Evolutionary conservation across 2,888 invertebrate genomes (phyloP), one percentile per base, ranked within the genome.

Genomic region (Pristionchus arcanus): DNA sequence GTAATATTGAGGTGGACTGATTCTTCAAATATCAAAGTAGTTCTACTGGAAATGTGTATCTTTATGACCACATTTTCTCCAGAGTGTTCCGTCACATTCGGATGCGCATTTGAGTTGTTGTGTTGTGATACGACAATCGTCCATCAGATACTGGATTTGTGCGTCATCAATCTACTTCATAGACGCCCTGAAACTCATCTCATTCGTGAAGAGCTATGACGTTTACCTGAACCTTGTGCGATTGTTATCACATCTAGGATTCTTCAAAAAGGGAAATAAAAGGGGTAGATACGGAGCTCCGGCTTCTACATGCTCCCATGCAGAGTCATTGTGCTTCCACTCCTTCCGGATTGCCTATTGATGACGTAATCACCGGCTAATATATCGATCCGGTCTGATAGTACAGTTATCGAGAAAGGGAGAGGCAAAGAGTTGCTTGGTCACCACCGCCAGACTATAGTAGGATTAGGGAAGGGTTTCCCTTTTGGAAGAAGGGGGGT

Each of bases 391-490:
- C 49, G n/a, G 59, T 31, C 34, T 59, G 59, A 85, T 59, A 85
- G 84, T 85, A 85, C 84, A 85, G 59, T 85, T 85, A 49, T 19
- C 42, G 49, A 53, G 49, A 15, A 9, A 9, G 84, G 21, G 34
- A 25, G 59, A 85, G 42, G 42, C 42, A 49, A 49, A 49, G 59
- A 53, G 81, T 81, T 81, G 81, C 81, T 28, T 74, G 55, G 55
- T 85, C 84, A 49, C 42, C 42, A 49, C 11, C 42, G 42, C 42
- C 42, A 85, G 84, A 85, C 84, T 85, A 85, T 85, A 85, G 55
- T 55, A 85, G 84, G 84, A 85, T 85, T 85, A 85, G 84, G 84
- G 59, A 5, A 19, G 37, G 34, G 59, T 85, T 59, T 85, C 84
- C 84, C 59, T 85, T 59, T 85, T 59, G 81, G 81, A 42, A n/a